Conservation (phyloP, 2,888 invertebrate genomes). For the Camptogramma bilineatum region DNA sequence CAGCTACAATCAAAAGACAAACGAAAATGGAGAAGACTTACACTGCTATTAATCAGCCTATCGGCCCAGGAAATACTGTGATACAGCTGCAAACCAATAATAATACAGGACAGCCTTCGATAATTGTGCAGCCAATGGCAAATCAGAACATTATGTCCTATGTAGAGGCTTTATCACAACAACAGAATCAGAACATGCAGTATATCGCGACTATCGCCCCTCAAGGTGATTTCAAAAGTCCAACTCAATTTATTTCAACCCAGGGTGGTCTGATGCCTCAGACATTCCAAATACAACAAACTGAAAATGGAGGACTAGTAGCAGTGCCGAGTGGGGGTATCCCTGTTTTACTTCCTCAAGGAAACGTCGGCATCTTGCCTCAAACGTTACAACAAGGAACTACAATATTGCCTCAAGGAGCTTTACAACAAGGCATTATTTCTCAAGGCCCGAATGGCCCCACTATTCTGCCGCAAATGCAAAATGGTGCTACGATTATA, state of each 20-base stretch:
- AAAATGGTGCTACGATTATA: conserved; percentile 87
- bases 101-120: conserved; percentile 86
- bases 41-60: conserved; percentile 78
- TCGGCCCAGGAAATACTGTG: conserved; percentile 80
- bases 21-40: conserved; percentile 80
- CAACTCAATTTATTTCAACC: conserved; percentile 82
- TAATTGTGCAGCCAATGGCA: conserved; percentile 88
- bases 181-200: conserved; percentile 90
- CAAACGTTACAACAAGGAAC: conserved; percentile 83
- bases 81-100: conserved; percentile 85
- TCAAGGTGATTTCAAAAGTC: conserved; percentile 85
- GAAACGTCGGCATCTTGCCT: conserved; percentile 81
- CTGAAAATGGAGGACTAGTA: conserved; percentile 86
- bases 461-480: conserved; percentile 86
- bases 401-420: conserved; percentile 85
- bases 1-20: conserved; percentile 78
- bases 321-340: conserved; percentile 86
- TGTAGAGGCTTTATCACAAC: conserved; percentile 89
- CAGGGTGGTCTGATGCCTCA: conserved; percentile 84
- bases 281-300: conserved; percentile 86
- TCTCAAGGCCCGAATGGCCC: conserved; percentile 85
- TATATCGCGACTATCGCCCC: conserved; percentile 90
- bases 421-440: conserved; percentile 82
- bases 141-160: conserved; percentile 87
- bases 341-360: conserved; percentile 83